These are phyloP conservation scores for Thrips palmi DNA, from an alignment of 1,140 invertebrate species.

Conservation along the genomic window DNA sequence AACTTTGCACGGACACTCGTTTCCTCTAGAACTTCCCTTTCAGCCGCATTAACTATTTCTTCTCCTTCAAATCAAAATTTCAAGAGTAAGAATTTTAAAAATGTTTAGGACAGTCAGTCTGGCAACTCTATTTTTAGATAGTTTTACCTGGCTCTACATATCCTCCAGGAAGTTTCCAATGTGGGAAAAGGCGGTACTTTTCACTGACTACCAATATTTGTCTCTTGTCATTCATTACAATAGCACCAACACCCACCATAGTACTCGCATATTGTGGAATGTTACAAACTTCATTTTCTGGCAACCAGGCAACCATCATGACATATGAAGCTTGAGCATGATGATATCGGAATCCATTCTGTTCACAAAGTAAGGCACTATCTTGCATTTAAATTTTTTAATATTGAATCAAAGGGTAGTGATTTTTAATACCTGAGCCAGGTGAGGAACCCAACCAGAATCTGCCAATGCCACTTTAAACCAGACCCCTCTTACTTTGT, in stretches of 20 bases:
- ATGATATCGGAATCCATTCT: constrained; percentile 73
- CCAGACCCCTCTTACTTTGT: constrained; percentile 58
- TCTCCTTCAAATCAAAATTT: constrained; percentile 41
- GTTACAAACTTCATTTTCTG: constrained; percentile 37
- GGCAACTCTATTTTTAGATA: too few relatives aligned
- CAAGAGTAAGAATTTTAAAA: constrained; percentile 3
- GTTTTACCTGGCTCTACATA: constrained; percentile 62
- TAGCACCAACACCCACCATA: constrained; percentile 68
- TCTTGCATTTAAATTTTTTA: too few relatives aligned
- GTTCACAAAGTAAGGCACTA: too few relatives aligned
- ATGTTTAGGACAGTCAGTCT: not conserved
- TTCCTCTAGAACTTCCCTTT: constrained; percentile 77
- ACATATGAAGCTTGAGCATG: constrained; percentile 52
- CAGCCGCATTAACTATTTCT: constrained; percentile 54
- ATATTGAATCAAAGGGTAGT: not conserved
- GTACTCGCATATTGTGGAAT: constrained; percentile 71
- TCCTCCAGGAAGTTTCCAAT: constrained; percentile 85
- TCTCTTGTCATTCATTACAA: constrained; percentile 57
- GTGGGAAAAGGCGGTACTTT: constrained; percentile 32
- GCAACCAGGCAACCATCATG: constrained; percentile 65
- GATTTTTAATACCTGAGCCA: constrained; percentile 53
- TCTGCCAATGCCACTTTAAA: constrained; percentile 53
- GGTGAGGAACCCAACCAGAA: constrained; percentile 53
- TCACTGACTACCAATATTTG: constrained; percentile 67
- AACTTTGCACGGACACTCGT: constrained; percentile 65